Conservation (phyloP, 2,113 vertebrate genomes). For the Dromaius novaehollandiae region DNA sequence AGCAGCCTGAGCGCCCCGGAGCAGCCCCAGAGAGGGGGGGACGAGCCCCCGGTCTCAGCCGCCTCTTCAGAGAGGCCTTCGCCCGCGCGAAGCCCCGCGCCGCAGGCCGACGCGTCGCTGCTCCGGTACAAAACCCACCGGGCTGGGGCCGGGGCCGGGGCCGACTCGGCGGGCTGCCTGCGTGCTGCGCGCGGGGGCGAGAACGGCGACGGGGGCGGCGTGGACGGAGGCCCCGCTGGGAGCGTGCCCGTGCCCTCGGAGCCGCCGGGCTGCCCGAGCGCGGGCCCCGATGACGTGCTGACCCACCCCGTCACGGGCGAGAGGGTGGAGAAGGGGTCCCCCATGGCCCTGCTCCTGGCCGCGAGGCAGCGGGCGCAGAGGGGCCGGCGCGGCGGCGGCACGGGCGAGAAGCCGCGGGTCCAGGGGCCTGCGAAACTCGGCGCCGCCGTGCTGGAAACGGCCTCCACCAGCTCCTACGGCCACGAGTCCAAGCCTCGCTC, state of each 20-base stretch:
- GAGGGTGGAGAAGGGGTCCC: conserved; percentile 79
- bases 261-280: rapidly evolving
- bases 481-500: conserved; percentile 75
- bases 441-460: not conserved
- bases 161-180: not conserved
- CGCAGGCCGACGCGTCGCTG: rapidly evolving
- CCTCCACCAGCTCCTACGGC: conserved; percentile 69
- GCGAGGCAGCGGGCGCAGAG: conserved; percentile 89
- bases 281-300: conserved; percentile 24
- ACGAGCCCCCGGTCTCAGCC: not conserved
- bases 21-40: not conserved
- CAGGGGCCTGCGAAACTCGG: not conserved
- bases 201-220: not conserved
- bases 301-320: conserved; percentile 74
- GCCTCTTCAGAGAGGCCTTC: not conserved
- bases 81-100: not conserved
- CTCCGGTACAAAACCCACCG: conserved; percentile 71
- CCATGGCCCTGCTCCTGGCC: conserved; percentile 88
- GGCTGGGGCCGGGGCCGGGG: conserved; percentile 1
- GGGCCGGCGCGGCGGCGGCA: not conserved
- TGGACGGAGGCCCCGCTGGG: not conserved
- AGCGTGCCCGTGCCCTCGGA: not conserved
- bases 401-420: rapidly evolving
- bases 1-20: not conserved
- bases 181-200: rapidly evolving